phyloP scores from a whole-genome alignment of 2,797 vertebrate species.

The Anniella stebbinsi region DNA sequence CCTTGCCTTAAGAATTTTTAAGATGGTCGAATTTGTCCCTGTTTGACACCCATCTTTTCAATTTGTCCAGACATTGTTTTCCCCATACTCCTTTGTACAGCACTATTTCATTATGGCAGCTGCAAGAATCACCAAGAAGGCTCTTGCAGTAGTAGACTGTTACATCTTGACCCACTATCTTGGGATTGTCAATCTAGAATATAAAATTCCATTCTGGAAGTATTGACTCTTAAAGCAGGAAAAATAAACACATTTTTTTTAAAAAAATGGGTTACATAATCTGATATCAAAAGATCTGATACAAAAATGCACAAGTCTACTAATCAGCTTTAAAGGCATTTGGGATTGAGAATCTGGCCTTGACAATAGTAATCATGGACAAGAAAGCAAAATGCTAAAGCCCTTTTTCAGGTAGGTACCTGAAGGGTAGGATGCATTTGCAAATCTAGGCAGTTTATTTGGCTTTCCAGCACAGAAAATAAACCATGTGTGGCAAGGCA shows the following conservation, averaged over 20 bases:
- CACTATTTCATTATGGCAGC: background rate
- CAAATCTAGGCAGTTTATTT: constrained; percentile 23
- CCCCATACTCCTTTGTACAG: background rate
- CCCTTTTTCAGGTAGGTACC: background rate
- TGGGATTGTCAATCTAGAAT: background rate
- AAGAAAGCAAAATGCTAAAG: background rate
- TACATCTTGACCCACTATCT: background rate
- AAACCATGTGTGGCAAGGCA: background rate
- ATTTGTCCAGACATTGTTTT: background rate
- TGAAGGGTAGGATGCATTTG: background rate
- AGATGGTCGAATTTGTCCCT: background rate
- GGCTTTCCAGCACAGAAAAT: constrained; percentile 5
- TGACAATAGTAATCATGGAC: background rate
- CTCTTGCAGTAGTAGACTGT: background rate
- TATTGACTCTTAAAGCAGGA: background rate
- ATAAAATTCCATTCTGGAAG: background rate
- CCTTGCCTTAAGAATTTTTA: background rate
- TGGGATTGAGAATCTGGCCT: background rate
- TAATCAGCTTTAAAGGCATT: constrained; percentile 25
- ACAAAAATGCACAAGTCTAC: background rate
- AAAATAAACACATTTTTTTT: background rate
- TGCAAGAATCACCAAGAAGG: background rate
- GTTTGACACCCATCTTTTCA: background rate
- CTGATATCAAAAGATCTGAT: background rate
- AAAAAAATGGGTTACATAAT: background rate